A percentile compares a stretch with the other conserved stretches of the same genome.
These are phyloP conservation scores for Enteromius fasciolatus DNA, from an alignment of 2,797 vertebrate genomes.

Conservation along the genomic window DNA sequence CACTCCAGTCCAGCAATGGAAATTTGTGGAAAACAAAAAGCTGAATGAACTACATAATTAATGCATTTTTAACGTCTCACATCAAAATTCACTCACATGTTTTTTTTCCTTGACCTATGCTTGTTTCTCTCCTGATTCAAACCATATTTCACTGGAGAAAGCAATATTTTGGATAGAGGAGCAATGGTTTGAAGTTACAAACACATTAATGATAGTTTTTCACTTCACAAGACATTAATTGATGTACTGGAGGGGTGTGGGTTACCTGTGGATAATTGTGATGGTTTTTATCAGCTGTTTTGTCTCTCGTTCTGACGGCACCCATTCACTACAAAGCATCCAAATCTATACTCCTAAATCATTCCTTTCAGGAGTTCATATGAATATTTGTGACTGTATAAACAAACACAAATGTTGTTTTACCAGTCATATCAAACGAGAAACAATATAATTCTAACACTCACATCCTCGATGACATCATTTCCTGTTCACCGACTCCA, in stretches of 20 bases:
- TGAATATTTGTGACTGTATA: background rate
- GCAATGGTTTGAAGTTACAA: background rate
- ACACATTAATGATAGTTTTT: background rate
- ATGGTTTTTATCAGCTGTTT: background rate
- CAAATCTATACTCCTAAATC: background rate
- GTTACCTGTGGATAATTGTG: background rate
- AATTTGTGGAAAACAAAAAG: too few species aligned
- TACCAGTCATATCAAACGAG: background rate
- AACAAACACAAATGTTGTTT: background rate
- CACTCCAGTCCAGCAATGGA: background rate
- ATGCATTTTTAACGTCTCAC: background rate
- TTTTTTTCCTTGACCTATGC: background rate
- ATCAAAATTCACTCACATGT: background rate
- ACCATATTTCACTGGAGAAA: background rate
- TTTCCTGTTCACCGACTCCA: constrained; percentile 19
- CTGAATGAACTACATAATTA: background rate
- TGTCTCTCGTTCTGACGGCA: background rate
- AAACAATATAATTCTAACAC: background rate
- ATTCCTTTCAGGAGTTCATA: background rate
- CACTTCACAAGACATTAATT: background rate
- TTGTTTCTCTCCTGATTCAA: background rate
- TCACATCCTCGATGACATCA: background rate
- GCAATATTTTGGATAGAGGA: background rate
- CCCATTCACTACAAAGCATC: background rate
- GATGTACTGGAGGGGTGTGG: background rate